Conservation (phyloP, 2,888 invertebrate genomes). For the Eupithecia subfuscata region DNA sequence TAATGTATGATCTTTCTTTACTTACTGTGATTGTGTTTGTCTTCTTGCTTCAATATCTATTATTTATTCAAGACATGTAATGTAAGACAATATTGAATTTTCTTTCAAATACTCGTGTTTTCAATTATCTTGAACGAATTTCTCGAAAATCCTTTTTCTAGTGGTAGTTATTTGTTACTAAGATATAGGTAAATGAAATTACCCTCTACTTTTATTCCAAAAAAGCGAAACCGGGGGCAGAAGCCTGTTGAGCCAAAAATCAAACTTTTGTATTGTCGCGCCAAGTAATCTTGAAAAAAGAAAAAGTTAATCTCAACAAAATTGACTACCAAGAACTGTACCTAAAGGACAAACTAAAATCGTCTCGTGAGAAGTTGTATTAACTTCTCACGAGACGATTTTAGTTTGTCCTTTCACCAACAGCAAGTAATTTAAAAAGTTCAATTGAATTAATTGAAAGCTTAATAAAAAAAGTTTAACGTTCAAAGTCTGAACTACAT, state of each 20-base stretch:
- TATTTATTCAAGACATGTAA: too few species aligned
- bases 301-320: background rate
- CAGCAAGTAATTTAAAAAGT: conserved; percentile 11
- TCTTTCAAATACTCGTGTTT: too few species aligned
- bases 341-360: too few species aligned
- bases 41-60: too few species aligned
- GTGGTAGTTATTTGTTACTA: background rate
- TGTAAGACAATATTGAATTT: too few species aligned
- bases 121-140: too few species aligned
- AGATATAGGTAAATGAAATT: background rate
- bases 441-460: background rate
- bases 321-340: background rate
- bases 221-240: too few species aligned
- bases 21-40: too few species aligned
- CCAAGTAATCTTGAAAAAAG: background rate
- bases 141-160: too few species aligned
- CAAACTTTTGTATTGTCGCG: background rate
- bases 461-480: conserved; percentile 1
- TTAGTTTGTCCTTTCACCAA: conserved; percentile 22
- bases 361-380: too few species aligned
- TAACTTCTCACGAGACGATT: conserved; percentile 22
- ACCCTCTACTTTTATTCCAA: background rate
- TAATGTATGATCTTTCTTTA: too few species aligned
- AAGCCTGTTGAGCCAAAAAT: background rate
- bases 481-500: background rate